phyloP scores from a whole-genome alignment of 23 tunicate species.

The Trididemnum nubilum region DNA sequence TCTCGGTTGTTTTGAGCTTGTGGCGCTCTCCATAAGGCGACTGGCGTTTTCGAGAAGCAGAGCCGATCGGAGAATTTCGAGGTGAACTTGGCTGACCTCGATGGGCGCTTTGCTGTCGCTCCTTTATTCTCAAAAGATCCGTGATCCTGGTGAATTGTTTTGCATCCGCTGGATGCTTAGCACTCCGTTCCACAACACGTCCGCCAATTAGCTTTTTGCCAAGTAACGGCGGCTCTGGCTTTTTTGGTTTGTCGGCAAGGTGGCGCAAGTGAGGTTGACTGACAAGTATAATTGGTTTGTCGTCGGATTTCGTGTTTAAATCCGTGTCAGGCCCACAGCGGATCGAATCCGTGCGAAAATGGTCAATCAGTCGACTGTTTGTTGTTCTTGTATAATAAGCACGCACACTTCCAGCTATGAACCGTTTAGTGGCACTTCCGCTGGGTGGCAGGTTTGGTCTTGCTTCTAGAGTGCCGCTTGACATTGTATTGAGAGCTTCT shows the following conservation, averaged over 20 bases:
- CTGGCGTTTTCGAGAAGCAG: constrained; percentile 1
- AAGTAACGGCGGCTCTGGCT: neutral
- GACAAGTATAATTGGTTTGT: constrained; percentile 56
- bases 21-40: neutral
- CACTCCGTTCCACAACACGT: neutral
- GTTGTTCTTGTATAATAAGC: constrained; percentile 58
- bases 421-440: constrained; percentile 25
- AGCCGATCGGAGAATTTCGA: neutral
- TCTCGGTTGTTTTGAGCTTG: neutral
- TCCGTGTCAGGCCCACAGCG: neutral
- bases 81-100: neutral
- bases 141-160: constrained; percentile 81
- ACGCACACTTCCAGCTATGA: constrained; percentile 54
- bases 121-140: constrained; percentile 56
- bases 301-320: constrained; percentile 3
- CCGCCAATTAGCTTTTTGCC: constrained; percentile 25
- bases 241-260: neutral
- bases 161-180: constrained; percentile 57
- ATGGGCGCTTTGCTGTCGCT: constrained; percentile 26
- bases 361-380: neutral
- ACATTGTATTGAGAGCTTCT: constrained; percentile 31
- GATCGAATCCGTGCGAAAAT: neutral
- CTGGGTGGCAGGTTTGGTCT: constrained; percentile 4
- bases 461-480: neutral
- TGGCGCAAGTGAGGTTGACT: constrained; percentile 51